These are phyloP conservation scores for Otis tarda DNA, from an alignment of 2,113 vertebrate species.

Conservation along the genomic window DNA sequence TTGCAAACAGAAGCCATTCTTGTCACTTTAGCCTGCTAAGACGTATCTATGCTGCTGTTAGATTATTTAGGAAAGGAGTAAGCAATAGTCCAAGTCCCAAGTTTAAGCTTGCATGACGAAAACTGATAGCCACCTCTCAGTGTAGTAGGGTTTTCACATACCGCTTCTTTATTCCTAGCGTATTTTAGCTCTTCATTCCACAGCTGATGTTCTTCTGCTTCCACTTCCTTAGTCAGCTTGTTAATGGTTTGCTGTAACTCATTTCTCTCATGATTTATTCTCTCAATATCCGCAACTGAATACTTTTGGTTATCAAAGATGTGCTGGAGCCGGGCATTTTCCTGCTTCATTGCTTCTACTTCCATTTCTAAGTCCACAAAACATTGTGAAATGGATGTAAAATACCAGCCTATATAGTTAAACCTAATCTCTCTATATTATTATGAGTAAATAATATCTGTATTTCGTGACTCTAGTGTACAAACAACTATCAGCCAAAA, in stretches of 20 bases:
- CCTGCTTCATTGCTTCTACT: slow-evolving; percentile 83
- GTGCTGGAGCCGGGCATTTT: slow-evolving; percentile 81
- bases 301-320: slow-evolving; percentile 91
- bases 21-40: not conserved
- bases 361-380: slow-evolving; percentile 78
- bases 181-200: slow-evolving; percentile 94
- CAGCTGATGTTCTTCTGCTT: slow-evolving; percentile 85
- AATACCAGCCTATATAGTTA: not conserved
- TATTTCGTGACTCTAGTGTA: not conserved
- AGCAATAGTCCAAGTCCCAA: not conserved
- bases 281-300: slow-evolving; percentile 90
- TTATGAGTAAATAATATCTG: not conserved
- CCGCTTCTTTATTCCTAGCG: slow-evolving; percentile 88
- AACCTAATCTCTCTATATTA: not conserved
- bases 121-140: not conserved
- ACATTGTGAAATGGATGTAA: not conserved
- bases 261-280: slow-evolving; percentile 91
- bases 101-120: not conserved
- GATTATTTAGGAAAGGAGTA: not conserved
- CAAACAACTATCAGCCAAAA: not conserved
- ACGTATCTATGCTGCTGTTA: not conserved
- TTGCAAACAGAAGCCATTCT: not conserved
- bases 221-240: slow-evolving; percentile 82
- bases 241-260: slow-evolving; percentile 88
- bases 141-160: slow-evolving; percentile 53